Percentiles rank a stretch among this genome's conserved stretches.
These are phyloP conservation scores for Dioctria rufipes DNA, from an alignment of 2,888 invertebrate species.

Conservation along the genomic window DNA sequence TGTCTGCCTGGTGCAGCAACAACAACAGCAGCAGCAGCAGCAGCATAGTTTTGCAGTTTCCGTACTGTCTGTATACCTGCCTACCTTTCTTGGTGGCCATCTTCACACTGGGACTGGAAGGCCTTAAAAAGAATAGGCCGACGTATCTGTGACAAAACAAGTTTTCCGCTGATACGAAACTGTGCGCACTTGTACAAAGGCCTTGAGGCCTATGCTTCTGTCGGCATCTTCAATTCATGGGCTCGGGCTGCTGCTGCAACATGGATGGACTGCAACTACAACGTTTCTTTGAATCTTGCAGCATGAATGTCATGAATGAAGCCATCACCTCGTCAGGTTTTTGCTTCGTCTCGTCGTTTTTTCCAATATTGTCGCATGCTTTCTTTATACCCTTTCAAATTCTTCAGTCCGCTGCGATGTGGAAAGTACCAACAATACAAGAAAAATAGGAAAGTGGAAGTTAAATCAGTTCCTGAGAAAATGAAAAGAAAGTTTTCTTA, in stretches of 20 bases:
- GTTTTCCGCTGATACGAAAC: background rate
- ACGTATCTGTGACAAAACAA: conserved; percentile 23
- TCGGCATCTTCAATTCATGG: background rate
- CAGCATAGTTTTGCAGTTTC: conserved; percentile 26
- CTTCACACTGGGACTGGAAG: conserved; percentile 35
- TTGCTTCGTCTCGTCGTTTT: conserved; percentile 15
- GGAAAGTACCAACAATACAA: conserved; percentile 3
- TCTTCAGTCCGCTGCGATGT: background rate
- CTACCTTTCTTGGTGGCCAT: conserved; percentile 41
- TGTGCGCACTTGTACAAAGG: conserved; percentile 2
- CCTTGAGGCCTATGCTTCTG: background rate
- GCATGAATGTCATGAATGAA: conserved; percentile 50
- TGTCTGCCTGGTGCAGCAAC: conserved; percentile 21
- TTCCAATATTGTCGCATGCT: conserved; percentile 21
- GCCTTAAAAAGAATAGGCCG: conserved; percentile 8
- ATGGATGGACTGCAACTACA: background rate
- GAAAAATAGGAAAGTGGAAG: conserved; percentile 48
- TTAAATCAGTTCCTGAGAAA: conserved; percentile 47
- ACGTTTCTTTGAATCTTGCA: conserved; percentile 2
- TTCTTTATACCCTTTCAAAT: conserved; percentile 48
- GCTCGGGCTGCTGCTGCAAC: background rate
- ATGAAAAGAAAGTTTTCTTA: conserved; percentile 43
- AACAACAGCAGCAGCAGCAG: background rate
- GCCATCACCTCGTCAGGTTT: conserved; percentile 43
- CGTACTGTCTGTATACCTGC: conserved; percentile 15